Conservation (phyloP, 2,888 invertebrate species). For the Yponomeuta plumbellus region DNA sequence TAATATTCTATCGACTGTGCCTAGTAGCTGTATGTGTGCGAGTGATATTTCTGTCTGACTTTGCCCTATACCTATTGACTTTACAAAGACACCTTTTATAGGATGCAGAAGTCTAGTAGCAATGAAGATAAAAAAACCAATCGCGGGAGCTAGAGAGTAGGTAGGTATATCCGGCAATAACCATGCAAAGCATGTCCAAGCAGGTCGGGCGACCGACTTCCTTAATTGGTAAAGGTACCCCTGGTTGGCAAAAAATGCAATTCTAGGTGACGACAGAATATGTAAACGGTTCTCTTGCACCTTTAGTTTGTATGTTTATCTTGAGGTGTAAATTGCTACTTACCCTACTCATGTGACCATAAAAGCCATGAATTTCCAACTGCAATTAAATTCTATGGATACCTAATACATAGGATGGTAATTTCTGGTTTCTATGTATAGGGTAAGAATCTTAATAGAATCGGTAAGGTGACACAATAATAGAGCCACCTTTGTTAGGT, state of each 20-base stretch:
- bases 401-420: not conserved
- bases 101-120: not conserved
- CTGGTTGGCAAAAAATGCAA: not conserved
- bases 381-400: not conserved
- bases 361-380: not conserved
- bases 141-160: not conserved
- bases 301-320: not conserved
- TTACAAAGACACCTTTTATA: not conserved
- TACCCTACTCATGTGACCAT: not conserved
- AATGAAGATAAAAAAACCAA: not conserved
- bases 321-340: not conserved
- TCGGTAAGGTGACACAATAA: not conserved
- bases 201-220: not conserved
- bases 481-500: constrained; percentile 6
- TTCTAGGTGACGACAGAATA: not conserved
- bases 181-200: not conserved
- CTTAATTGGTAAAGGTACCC: not conserved
- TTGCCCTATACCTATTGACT: not conserved
- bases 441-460: not conserved
- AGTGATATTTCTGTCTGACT: not conserved
- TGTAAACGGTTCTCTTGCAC: not conserved
- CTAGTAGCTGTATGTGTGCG: too few species aligned
- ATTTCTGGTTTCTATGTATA: not conserved
- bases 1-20: too few species aligned
- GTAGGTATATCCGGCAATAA: not conserved